Percentiles rank a stretch among this genome's conserved stretches.
Evolutionary conservation across 2,888 invertebrate species (phyloP).

Genomic region (Anagyrus pseudococci): DNA sequence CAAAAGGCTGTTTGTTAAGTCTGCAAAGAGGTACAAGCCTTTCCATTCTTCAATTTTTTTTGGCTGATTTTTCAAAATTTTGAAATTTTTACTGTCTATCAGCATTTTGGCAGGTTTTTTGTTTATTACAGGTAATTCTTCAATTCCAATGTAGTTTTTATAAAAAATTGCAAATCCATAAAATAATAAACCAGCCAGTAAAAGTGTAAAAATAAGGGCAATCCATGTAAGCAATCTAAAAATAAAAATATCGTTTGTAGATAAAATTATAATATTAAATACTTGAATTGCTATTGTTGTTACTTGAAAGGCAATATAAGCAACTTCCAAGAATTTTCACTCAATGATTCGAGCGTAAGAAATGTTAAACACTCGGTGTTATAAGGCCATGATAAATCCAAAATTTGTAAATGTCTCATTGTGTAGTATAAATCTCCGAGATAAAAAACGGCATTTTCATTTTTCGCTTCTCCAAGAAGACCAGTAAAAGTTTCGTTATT

Average conservation of each 20-base stretch:
- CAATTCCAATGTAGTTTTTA: slow-evolving; percentile 49
- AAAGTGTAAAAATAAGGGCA: slow-evolving; percentile 72
- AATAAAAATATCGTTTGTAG: slow-evolving; percentile 20
- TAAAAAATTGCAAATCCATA: slow-evolving; percentile 70
- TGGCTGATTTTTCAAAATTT: slow-evolving; percentile 31
- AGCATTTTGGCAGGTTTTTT: neutral
- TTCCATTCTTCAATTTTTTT: slow-evolving; percentile 41
- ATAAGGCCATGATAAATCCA: slow-evolving; percentile 80
- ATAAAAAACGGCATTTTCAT: slow-evolving; percentile 74
- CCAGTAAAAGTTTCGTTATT: slow-evolving; percentile 75
- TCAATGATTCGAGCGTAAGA: slow-evolving; percentile 79
- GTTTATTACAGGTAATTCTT: neutral
- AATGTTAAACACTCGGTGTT: slow-evolving; percentile 86
- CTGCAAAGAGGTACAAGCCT: slow-evolving; percentile 75
- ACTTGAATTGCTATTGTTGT: neutral
- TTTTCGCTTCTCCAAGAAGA: slow-evolving; percentile 75
- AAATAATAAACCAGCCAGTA: slow-evolving; percentile 74
- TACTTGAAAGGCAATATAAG: slow-evolving; percentile 75
- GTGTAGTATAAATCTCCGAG: slow-evolving; percentile 81
- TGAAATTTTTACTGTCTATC: slow-evolving; percentile 13
- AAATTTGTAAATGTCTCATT: slow-evolving; percentile 70
- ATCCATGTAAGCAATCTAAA: slow-evolving; percentile 77
- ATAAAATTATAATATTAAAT: too few species aligned
- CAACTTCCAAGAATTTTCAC: slow-evolving; percentile 85
- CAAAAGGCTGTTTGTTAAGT: slow-evolving; percentile 75